A percentile compares a stretch with the other conserved stretches of the same genome.
phyloP scores from a whole-genome alignment of 1,140 invertebrate species.

The Muscidifurax raptorellus region DNA sequence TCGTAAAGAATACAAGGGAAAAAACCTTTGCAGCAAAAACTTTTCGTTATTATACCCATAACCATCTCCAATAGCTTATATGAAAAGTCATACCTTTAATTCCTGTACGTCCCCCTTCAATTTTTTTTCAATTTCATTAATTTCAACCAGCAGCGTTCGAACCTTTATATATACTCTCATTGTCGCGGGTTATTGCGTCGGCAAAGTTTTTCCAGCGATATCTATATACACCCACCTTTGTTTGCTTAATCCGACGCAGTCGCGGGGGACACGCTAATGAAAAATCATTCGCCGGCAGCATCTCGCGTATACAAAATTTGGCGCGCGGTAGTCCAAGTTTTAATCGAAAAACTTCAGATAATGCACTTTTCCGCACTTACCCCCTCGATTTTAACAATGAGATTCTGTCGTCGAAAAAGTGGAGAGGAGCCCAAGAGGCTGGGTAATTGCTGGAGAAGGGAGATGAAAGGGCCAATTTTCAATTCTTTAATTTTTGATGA shows the following conservation, averaged over 20 bases:
- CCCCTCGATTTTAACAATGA: slow-evolving; percentile 17
- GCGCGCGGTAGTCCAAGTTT: slow-evolving; percentile 21
- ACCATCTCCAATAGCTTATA: not conserved
- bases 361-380: not conserved
- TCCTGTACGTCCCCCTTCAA: not conserved
- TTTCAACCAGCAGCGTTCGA: not conserved
- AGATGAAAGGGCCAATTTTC: no score
- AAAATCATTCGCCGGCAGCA: slow-evolving; percentile 35
- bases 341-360: slow-evolving; percentile 52
- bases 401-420: slow-evolving; percentile 8
- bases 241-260: not conserved
- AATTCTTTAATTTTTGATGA: no score
- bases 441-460: no score
- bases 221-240: not conserved
- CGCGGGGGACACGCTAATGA: slow-evolving; percentile 18
- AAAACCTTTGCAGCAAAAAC: not conserved
- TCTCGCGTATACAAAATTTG: not conserved
- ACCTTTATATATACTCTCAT: not conserved
- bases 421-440: not conserved
- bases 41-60: not conserved
- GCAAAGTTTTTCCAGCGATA: not conserved
- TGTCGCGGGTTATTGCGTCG: not conserved
- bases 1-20: not conserved
- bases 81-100: not conserved
- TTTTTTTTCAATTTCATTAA: not conserved